A percentile compares a stretch with the other conserved stretches of the same genome.
Conservation (phyloP, 2,113 vertebrate species). For the Anarhynchus alexandrinus region DNA sequence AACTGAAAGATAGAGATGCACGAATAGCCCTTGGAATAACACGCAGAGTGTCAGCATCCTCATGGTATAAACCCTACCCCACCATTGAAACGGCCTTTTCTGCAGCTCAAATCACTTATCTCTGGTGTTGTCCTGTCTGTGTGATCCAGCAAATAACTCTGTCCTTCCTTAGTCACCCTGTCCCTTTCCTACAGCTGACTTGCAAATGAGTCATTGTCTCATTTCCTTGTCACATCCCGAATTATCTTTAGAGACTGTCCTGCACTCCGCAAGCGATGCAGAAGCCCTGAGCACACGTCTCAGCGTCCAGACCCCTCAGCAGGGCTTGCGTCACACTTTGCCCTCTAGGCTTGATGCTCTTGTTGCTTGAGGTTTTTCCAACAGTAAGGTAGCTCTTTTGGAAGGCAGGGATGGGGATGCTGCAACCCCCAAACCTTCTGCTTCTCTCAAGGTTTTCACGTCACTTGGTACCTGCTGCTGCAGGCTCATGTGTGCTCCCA, state of each 20-base stretch:
- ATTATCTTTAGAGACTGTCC: neutral
- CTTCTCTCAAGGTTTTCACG: neutral
- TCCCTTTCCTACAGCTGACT: neutral
- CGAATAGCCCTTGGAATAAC: neutral
- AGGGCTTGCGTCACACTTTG: neutral
- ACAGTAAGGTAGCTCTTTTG: neutral
- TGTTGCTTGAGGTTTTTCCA: neutral
- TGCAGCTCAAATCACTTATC: neutral
- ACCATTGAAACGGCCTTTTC: neutral
- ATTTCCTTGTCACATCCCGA: neutral
- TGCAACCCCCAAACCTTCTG: neutral
- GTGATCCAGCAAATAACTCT: neutral
- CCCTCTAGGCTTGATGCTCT: neutral
- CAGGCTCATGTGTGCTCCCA: neutral
- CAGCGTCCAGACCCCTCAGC: neutral
- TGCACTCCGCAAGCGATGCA: rapidly evolving
- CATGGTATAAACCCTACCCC: neutral
- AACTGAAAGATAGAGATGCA: neutral
- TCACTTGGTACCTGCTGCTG: neutral
- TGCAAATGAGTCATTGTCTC: neutral
- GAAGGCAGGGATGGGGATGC: neutral
- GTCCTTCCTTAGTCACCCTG: neutral
- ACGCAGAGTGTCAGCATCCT: neutral
- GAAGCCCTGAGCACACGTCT: neutral
- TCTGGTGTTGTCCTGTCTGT: neutral